phyloP scores from a whole-genome alignment of 2,113 vertebrate genomes.

The Pelobates fuscus region DNA sequence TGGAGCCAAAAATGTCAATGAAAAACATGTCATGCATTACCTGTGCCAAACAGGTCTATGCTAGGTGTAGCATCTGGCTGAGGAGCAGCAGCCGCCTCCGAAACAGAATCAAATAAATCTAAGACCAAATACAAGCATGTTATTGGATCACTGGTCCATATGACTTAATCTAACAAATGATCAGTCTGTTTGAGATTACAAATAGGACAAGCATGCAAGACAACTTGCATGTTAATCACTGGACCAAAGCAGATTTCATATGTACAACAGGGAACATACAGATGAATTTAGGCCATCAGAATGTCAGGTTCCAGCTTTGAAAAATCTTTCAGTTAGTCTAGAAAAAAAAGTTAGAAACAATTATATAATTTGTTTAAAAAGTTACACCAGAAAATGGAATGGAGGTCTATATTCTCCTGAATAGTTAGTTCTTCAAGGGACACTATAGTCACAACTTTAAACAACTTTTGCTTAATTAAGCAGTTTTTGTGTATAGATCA shows the following conservation, averaged over 20 bases:
- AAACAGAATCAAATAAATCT: conserved; percentile 98
- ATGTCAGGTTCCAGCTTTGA: not conserved
- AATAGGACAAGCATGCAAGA: conserved; percentile 62
- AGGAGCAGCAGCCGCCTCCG: conserved; percentile 86
- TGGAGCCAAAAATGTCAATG: conserved; percentile 57
- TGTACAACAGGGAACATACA: conserved; percentile 19
- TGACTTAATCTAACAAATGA: conserved; percentile 35
- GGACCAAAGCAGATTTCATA: conserved; percentile 54
- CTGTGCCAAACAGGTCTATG: conserved; percentile 99
- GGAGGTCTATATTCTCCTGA: too few species aligned
- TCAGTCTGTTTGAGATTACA: conserved; percentile 32
- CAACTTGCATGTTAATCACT: conserved; percentile 21
- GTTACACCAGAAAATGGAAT: too few species aligned
- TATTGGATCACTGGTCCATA: conserved; percentile 60
- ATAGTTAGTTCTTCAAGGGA: too few species aligned
- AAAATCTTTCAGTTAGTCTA: too few species aligned
- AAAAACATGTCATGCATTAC: conserved; percentile 68
- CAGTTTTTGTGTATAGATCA: too few species aligned
- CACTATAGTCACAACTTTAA: too few species aligned
- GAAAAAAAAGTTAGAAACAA: too few species aligned
- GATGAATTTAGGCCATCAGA: not conserved
- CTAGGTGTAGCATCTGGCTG: conserved; percentile 93
- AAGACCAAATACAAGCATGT: conserved; percentile 87
- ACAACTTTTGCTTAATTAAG: too few species aligned
- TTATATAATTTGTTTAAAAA: too few species aligned